These are phyloP conservation scores for Brachyalestes nurse DNA, from an alignment of 2,797 vertebrate species.

Conservation along the genomic window DNA sequence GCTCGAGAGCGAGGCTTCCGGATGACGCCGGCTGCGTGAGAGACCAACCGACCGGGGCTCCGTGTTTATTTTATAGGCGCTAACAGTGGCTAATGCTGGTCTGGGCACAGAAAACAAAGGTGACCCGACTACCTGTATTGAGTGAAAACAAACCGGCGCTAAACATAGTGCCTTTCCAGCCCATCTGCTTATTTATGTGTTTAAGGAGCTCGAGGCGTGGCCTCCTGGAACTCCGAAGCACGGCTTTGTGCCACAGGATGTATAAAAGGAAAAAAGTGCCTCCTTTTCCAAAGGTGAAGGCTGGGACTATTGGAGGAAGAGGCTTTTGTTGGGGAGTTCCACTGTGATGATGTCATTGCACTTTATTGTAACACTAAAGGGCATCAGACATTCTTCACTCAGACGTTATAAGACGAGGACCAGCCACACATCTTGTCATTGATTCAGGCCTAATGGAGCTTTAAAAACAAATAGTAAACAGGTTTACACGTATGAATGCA, in stretches of 20 bases:
- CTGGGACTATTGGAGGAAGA: constrained; percentile 77
- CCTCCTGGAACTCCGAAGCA: constrained; percentile 34
- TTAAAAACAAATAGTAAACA: too few species aligned
- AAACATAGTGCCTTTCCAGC: constrained; percentile 45
- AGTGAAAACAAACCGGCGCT: constrained; percentile 49
- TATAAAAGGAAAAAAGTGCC: constrained; percentile 54
- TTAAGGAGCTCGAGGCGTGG: constrained; percentile 47
- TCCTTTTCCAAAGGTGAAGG: constrained; percentile 70
- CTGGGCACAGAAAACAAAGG: constrained; percentile 34
- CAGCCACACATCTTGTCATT: too few species aligned
- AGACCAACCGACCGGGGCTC: too few species aligned
- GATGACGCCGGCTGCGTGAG: neutral
- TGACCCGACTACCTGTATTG: constrained; percentile 42
- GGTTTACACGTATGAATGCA: too few species aligned
- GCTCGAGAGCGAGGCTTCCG: neutral
- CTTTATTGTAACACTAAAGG: constrained; percentile 61
- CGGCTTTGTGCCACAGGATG: constrained; percentile 69
- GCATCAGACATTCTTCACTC: constrained; percentile 25
- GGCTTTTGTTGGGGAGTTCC: constrained; percentile 63
- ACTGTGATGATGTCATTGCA: constrained; percentile 32
- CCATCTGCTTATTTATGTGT: constrained; percentile 44
- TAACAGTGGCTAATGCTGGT: constrained; percentile 32
- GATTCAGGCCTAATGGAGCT: too few species aligned
- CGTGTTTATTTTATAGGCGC: constrained; percentile 30
- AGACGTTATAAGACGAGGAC: neutral